Conservation (phyloP, 2,797 vertebrate species). For the Dendrocincla tyrannina region DNA sequence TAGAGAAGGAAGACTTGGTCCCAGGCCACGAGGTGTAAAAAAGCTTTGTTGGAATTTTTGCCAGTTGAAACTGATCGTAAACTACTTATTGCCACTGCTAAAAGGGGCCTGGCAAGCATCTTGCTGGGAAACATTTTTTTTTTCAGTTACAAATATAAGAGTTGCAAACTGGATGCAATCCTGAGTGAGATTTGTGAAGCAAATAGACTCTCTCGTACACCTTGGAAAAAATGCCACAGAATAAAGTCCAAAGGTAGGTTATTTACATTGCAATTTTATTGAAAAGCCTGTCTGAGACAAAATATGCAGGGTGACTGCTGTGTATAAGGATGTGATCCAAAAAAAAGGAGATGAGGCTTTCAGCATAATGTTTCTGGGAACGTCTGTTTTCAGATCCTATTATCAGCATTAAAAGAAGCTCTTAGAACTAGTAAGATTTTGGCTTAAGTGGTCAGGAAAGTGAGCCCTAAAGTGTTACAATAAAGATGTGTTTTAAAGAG, state of each 20-base stretch:
- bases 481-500: background rate
- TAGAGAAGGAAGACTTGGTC: slow-evolving; percentile 44
- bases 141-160: background rate
- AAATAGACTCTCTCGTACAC: background rate
- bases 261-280: slow-evolving; percentile 14
- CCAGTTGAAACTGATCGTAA: slow-evolving; percentile 45
- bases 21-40: slow-evolving; percentile 32
- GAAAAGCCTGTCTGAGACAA: background rate
- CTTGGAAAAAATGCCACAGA: background rate
- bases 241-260: background rate
- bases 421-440: background rate
- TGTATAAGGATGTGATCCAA: background rate
- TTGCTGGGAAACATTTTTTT: slow-evolving; percentile 25
- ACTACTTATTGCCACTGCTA: slow-evolving; percentile 35
- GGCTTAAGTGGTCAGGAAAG: background rate
- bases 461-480: background rate
- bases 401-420: background rate
- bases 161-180: background rate
- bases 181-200: background rate
- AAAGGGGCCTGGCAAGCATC: background rate
- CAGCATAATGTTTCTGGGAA: slow-evolving; percentile 7
- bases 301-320: background rate
- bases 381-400: background rate
- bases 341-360: background rate
- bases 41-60: slow-evolving; percentile 39